phyloP scores from a whole-genome alignment of 2,888 invertebrate species.

The Sepiola atlantica region DNA sequence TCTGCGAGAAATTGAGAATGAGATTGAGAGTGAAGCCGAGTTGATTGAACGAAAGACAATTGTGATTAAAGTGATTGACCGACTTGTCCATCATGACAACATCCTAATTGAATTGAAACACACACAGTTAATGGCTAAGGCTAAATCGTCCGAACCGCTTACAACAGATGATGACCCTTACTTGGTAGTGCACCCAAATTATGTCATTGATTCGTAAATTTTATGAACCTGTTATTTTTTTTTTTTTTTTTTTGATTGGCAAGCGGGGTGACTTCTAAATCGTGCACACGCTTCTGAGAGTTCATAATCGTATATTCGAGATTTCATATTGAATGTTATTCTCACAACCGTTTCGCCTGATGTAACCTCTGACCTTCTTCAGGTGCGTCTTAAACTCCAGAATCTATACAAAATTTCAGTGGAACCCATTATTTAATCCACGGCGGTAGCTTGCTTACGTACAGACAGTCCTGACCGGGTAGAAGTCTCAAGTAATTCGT shows the following conservation, averaged over 20 bases:
- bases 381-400: too few relatives aligned
- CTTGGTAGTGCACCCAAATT: slow-evolving; percentile 97
- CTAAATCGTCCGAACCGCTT: slow-evolving; percentile 77
- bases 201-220: slow-evolving; percentile 82
- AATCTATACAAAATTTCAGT: too few relatives aligned
- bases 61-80: slow-evolving; percentile 94
- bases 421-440: too few relatives aligned
- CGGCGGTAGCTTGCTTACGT: too few relatives aligned
- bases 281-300: too few relatives aligned
- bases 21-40: slow-evolving; percentile 93
- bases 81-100: slow-evolving; percentile 81
- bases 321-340: too few relatives aligned
- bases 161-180: slow-evolving; percentile 82
- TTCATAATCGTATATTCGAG: too few relatives aligned
- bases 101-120: slow-evolving; percentile 85
- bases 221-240: not conserved
- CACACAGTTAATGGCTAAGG: slow-evolving; percentile 78
- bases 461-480: too few relatives aligned
- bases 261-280: too few relatives aligned
- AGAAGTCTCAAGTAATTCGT: too few relatives aligned
- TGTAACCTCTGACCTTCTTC: too few relatives aligned
- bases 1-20: slow-evolving; percentile 85
- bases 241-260: not conserved
- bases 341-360: too few relatives aligned
- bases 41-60: slow-evolving; percentile 89